These are phyloP conservation scores for Aphelenchoides besseyi DNA, from an alignment of 1,140 invertebrate genomes.

Conservation along the genomic window DNA sequence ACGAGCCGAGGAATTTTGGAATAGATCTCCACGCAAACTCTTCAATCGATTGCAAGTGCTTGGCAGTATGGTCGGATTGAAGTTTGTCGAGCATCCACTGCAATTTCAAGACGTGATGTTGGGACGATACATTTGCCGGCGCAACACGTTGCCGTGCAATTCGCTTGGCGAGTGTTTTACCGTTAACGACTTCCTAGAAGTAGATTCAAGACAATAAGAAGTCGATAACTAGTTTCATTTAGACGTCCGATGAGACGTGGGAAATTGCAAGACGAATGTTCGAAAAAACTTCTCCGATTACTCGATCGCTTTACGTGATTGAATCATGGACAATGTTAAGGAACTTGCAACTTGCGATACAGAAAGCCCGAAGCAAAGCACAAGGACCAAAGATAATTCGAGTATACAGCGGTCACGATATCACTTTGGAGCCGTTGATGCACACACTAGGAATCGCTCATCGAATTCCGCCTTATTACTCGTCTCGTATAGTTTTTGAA, in stretches of 20 bases:
- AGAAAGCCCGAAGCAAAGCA: neutral
- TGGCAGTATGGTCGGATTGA: slow-evolving; percentile 22
- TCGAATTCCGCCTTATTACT: slow-evolving; percentile 28
- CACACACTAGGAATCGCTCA: slow-evolving; percentile 25
- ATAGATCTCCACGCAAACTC: neutral
- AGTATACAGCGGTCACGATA: slow-evolving; percentile 38
- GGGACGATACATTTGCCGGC: slow-evolving; percentile 28
- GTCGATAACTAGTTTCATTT: slow-evolving; percentile 15
- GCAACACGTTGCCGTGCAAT: slow-evolving; percentile 28
- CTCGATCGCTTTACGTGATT: slow-evolving; percentile 24
- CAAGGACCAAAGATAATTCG: slow-evolving; percentile 11
- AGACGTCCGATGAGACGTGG: slow-evolving; percentile 5
- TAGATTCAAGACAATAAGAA: neutral
- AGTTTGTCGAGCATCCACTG: slow-evolving; percentile 29
- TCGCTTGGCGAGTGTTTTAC: slow-evolving; percentile 34
- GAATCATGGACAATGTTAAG: slow-evolving; percentile 34
- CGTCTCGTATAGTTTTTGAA: slow-evolving; percentile 37
- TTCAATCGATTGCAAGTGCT: slow-evolving; percentile 8
- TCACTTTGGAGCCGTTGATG: slow-evolving; percentile 33
- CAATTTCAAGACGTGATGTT: slow-evolving; percentile 33
- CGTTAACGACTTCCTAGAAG: slow-evolving; percentile 20
- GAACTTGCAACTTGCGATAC: slow-evolving; percentile 16
- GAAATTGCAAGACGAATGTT: slow-evolving; percentile 24
- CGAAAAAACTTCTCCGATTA: neutral
- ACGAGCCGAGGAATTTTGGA: slow-evolving; percentile 23